Evolutionary conservation across 2,113 vertebrate genomes (phyloP), one percentile per base, ranked within the genome.

Genomic region (Lasiurus borealis): DNA sequence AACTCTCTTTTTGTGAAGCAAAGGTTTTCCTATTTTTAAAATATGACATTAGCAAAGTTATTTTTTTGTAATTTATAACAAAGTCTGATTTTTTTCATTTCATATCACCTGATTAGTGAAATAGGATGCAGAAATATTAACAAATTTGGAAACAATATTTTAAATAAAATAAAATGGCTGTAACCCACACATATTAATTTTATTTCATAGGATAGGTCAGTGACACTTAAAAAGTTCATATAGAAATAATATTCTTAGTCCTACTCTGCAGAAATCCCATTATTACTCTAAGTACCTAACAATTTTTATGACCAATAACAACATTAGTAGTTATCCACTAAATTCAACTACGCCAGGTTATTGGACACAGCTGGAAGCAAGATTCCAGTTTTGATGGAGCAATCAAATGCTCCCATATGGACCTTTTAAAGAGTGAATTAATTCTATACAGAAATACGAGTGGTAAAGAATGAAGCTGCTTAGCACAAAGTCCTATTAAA

Each of bases 251-350:
- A 73, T 62, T 77, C 29, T 83, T 40, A 84, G 27, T 89, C 68
- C 93, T 62, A n/a, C 87, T 95, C 85, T 80, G 34, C 83, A 71
- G 92, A 90, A 66, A 94, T 72, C 52, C 76, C 71, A 82, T 93
- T 94, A 94, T 90, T 96, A 92, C n/a, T n/a, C 77, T 90, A 86
- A 95, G 91, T 88, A 96, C 84, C 91, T 91, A 73, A 93, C 87
- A 91, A 89, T 86, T 87, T 96, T 96, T 94, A 97, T 71, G 46
- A 95, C 34, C 5, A 40, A 72, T 83, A 95, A 96, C 78, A 91
- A 5, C 94, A 80, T 80, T 92, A 96, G 84, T 71, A 90, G 71
- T 72, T 93, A 57, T 91, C 44, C 29, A 95, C 77, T 57, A 96
- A 73, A 88, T 36, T 83, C 31, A 94, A 86, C 71, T 52, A 46